Evolutionary conservation across 2,888 invertebrate genomes (phyloP), one percentile per base, ranked within the genome.

Genomic region (Trypoxylon attenuatum): DNA sequence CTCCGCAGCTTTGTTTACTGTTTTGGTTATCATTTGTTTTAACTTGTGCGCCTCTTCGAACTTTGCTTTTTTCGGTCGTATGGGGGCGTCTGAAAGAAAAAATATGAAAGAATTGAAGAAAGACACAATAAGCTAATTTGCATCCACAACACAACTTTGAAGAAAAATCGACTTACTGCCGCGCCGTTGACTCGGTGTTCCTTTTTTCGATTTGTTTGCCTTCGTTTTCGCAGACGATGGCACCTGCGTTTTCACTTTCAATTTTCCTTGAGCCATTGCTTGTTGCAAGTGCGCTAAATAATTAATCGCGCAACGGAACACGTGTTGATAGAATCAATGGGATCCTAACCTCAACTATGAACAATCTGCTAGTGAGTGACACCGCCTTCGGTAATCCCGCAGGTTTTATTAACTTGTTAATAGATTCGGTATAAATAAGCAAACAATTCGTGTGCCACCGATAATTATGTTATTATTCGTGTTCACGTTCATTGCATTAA

Each of bases 201-300:
- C 90, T 76, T 90, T 92, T 2, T 87, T 89, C n/a, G 81, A 78
- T 73, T 81, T 80, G 21, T 43, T 73, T 19, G 55, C 68, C 46
- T 89, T 87, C 65, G 89, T 88, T 62, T 90, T 90, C 1, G 87
- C 81, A 10, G 88, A 89, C 13, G 88, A 73, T 2, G 92, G 92
- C 45, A 91, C 73, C 82, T 92, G 91, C 2, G 90, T 86, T 83
- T 92, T 92, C 0, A 91, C 90, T 88, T 92, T 92, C 68, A 91
- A 82, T 82, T 92, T 92, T 45, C 92, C 92, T 87, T 93, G 92
- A 22, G 92, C 90, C 92, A 93, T 93, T 46, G 50, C n/a, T n/a
- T n/a, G n/a, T n/a, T n/a, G n/a, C n/a, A n/a, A n/a, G n/a, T n/a
- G n/a, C n/a, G n/a, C n/a, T n/a, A n/a, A n/a, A n/a, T n/a, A n/a